These are phyloP conservation scores for Saguinus imperator DNA, from an alignment of 2,113 vertebrate genomes.

Conservation along the genomic window DNA sequence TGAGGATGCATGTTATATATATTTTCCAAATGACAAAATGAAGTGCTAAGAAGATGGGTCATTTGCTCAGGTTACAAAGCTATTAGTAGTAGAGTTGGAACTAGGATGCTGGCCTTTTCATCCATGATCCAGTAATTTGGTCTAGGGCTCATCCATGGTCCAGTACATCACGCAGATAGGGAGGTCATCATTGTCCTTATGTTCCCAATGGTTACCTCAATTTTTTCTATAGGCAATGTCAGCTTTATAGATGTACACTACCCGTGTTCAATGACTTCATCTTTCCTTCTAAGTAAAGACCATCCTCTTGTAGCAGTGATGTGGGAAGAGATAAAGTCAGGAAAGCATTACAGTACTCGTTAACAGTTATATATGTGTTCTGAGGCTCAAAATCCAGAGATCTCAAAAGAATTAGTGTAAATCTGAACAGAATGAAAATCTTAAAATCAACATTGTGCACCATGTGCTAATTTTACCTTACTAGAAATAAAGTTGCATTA, in stretches of 20 bases:
- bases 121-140: too few relatives aligned
- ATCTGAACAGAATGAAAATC: neutral
- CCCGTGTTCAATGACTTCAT: neutral
- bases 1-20: neutral
- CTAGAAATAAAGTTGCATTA: neutral
- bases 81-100: neutral
- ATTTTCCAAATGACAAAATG: neutral
- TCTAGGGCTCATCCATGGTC: neutral
- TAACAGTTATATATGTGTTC: neutral
- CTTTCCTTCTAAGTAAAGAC: conserved; percentile 5
- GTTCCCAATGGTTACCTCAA: neutral
- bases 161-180: neutral
- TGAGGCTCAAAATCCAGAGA: neutral
- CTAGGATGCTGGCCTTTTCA: neutral
- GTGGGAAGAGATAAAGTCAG: neutral
- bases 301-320: neutral
- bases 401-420: neutral
- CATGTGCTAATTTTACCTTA: conserved; percentile 8
- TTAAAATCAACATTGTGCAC: neutral
- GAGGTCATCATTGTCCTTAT: neutral
- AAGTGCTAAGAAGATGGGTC: neutral
- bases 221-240: neutral
- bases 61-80: neutral
- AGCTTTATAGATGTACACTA: neutral
- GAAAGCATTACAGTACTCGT: neutral